phyloP scores from a whole-genome alignment of 2,113 vertebrate genomes.

The Fukomys damarensis region DNA sequence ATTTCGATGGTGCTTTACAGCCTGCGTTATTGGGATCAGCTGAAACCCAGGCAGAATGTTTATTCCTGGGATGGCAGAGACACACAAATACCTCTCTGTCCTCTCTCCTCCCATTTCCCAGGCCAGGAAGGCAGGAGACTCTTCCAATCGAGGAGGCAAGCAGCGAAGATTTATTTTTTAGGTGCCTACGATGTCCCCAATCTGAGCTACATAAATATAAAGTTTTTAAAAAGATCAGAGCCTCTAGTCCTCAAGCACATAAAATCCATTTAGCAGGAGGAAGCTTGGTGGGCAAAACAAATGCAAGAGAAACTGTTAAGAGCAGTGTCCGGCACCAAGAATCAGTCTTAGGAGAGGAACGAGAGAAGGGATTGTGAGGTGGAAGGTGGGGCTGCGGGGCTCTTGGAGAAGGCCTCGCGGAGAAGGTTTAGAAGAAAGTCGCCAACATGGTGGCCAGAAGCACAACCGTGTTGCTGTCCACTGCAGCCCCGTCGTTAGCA shows the following conservation, averaged over 20 bases:
- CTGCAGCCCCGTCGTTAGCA: not conserved
- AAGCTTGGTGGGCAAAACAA: not conserved
- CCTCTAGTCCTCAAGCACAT: conserved; percentile 12
- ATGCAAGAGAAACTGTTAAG: not conserved
- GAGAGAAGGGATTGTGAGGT: not conserved
- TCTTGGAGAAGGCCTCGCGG: not conserved
- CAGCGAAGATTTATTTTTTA: conserved; percentile 61
- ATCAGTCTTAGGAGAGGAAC: not conserved
- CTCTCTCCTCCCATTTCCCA: conserved; percentile 66
- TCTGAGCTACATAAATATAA: conserved; percentile 46
- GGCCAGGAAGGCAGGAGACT: conserved; percentile 73
- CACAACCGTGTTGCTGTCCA: not conserved
- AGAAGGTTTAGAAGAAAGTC: not conserved
- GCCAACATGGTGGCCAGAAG: not conserved
- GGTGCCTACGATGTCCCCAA: conserved; percentile 25
- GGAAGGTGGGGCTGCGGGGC: not conserved
- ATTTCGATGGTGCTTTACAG: conserved; percentile 71
- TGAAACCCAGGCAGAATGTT: conserved; percentile 73
- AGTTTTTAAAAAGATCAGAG: conserved; percentile 40
- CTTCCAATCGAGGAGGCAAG: conserved; percentile 53
- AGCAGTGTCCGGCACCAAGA: not conserved
- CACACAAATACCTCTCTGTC: conserved; percentile 77
- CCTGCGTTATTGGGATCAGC: conserved; percentile 69
- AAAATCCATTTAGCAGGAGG: conserved; percentile 36
- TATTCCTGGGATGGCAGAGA: conserved; percentile 69